Conservation (phyloP, 2,888 invertebrate genomes). For the Hanleya hanleyi region DNA sequence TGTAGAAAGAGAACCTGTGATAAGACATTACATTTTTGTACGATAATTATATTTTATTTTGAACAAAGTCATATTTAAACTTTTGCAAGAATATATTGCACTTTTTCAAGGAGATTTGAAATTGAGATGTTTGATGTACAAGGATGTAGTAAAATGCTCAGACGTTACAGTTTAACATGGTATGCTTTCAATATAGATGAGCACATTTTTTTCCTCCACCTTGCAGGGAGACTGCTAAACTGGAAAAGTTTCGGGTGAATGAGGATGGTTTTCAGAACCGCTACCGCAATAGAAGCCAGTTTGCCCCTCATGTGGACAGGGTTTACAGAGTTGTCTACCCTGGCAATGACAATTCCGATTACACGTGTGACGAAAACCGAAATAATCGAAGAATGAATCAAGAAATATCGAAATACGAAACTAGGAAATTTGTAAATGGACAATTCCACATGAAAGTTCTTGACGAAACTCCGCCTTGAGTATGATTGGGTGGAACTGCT, state of each 20-base stretch:
- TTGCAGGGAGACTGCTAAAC: no score
- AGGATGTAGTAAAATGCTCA: no score
- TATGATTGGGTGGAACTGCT: background rate
- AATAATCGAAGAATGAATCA: slow-evolving; percentile 55
- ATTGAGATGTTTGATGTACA: no score
- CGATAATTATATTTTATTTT: no score
- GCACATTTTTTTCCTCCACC: no score
- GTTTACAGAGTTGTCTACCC: slow-evolving; percentile 62
- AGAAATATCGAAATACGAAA: slow-evolving; percentile 53
- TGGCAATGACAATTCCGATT: slow-evolving; percentile 60
- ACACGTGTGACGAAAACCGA: slow-evolving; percentile 50
- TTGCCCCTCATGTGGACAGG: slow-evolving; percentile 59
- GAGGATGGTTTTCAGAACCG: slow-evolving; percentile 64
- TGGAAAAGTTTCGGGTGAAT: slow-evolving; percentile 60
- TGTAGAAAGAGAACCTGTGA: no score
- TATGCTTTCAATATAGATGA: no score
- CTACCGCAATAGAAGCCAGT: slow-evolving; percentile 50
- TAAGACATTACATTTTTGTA: no score
- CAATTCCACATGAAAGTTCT: slow-evolving; percentile 46
- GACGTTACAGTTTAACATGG: no score
- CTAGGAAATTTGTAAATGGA: slow-evolving; percentile 53
- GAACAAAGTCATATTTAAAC: no score
- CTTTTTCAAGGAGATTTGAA: no score
- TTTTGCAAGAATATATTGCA: no score
- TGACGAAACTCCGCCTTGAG: slow-evolving; percentile 7